Base-by-base conservation (phyloP, 2,888 invertebrate species). In the Callyntrura sp. region DNA sequence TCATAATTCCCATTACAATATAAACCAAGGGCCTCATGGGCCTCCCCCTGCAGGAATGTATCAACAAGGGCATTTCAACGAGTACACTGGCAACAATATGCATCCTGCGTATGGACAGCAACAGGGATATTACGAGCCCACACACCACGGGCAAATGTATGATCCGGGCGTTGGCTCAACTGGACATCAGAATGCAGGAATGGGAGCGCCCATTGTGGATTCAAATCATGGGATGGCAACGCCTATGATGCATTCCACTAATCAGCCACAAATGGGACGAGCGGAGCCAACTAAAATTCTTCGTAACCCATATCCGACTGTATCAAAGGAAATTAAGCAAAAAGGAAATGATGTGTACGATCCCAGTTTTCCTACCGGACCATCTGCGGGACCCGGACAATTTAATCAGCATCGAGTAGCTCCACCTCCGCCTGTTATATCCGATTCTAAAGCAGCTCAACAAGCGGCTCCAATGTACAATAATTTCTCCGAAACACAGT, bases 311-410 rank as follows among this genome's bases (percentile, higher is more conserved):
- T 83, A 62, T 78, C 88, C 76, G 0, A 23, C 17, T 11, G 20
- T 62, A 28, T 43, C 82, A 14, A 28, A 57, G 1, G 57, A 78
- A 65, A 68, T 55, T 14, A 28, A 11, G n/a, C 48, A 78, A n/a
- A 17, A 43, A 70, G 35, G 23, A 0, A 55, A 57, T n/a, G 90
- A 90, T 9, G 4, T 65, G 14, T 90, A 90, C 23, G 90, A 90
- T 51, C 90, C 90, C 11, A 86, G 68, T 35, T 51, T 14, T 45
- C 90, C 90, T 12, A 90, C 90, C 6, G 57, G 81, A n/a, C 76
- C 78, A 60, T 43, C 35, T 28, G 28, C 14, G 14, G 79, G 11
- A 2, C 57, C 12, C 14, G 43, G 23, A 8, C 51, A 55, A 11
- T 73, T 73, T 65, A 65, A 43, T 25, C 43, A 62, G n/a, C 48